A percentile compares a stretch with the other conserved stretches of the same genome.
Conservation (phyloP, 2,888 invertebrate genomes). For the Tetragnatha montana region DNA sequence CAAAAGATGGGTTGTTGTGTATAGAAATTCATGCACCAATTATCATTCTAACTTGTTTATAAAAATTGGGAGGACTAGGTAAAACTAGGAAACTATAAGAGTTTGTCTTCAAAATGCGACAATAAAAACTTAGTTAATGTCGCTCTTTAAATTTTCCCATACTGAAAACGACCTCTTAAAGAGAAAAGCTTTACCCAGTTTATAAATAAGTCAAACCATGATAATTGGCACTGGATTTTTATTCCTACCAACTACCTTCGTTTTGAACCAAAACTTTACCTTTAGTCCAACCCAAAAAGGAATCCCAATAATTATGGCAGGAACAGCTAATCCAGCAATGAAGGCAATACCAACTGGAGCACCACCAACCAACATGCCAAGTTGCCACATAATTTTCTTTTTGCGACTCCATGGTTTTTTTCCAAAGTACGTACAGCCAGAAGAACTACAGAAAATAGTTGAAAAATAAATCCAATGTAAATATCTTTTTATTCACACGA, state of each 20-base stretch:
- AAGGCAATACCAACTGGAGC: constrained; percentile 97
- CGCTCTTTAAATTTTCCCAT: too few relatives aligned
- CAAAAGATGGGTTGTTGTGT: too few relatives aligned
- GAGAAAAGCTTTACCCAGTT: too few relatives aligned
- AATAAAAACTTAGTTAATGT: too few relatives aligned
- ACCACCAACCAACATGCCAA: constrained; percentile 91
- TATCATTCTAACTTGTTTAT: too few relatives aligned
- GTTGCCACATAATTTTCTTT: constrained; percentile 97
- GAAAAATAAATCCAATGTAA: neutral
- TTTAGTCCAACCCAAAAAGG: constrained; percentile 97
- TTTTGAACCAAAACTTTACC: constrained; percentile 74
- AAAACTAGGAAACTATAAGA: too few relatives aligned
- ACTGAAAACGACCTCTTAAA: too few relatives aligned
- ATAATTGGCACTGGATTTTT: neutral
- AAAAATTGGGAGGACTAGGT: too few relatives aligned
- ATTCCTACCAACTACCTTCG: too few relatives aligned
- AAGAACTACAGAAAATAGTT: constrained; percentile 81
- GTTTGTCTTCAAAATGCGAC: too few relatives aligned
- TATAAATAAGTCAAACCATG: neutral
- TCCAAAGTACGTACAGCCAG: constrained; percentile 97
- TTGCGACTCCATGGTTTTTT: constrained; percentile 99
- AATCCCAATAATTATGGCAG: constrained; percentile 91
- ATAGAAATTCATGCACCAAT: too few relatives aligned
- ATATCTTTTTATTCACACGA: neutral
- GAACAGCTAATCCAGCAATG: constrained; percentile 96